Evolutionary conservation across 2,888 invertebrate species (phyloP).

Genomic region (Eugnorisma glareosa): DNA sequence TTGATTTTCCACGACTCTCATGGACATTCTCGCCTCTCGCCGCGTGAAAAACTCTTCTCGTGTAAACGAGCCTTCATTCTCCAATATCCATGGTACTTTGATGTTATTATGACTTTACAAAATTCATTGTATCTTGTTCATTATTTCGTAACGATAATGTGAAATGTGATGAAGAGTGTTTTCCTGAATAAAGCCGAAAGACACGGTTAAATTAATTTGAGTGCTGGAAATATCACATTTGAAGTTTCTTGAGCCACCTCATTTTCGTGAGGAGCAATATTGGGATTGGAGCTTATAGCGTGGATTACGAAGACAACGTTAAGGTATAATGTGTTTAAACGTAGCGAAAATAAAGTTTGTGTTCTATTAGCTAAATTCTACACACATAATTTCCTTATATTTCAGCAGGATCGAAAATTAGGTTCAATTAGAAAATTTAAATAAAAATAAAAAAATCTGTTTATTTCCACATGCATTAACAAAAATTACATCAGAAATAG

Average conservation of each 20-base stretch:
- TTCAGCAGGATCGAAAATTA: background rate
- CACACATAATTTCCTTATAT: background rate
- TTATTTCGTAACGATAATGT: slow-evolving; percentile 41
- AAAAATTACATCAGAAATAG: too few relatives aligned
- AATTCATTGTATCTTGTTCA: slow-evolving; percentile 39
- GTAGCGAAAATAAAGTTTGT: background rate
- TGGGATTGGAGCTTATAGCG: slow-evolving; percentile 27
- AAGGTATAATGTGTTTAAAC: slow-evolving; percentile 11
- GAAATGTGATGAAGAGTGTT: slow-evolving; percentile 30
- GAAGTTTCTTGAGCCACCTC: slow-evolving; percentile 31
- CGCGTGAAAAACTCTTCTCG: background rate
- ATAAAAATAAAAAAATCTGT: too few relatives aligned
- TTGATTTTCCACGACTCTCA: background rate
- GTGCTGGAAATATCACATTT: slow-evolving; percentile 25
- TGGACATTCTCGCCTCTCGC: background rate
- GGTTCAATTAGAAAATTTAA: background rate
- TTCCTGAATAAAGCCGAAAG: slow-evolving; percentile 36
- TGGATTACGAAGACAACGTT: slow-evolving; percentile 9
- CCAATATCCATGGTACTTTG: slow-evolving; percentile 23
- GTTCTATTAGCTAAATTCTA: background rate
- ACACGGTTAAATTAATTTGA: slow-evolving; percentile 49
- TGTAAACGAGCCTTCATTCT: slow-evolving; percentile 15
- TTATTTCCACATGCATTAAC: too few relatives aligned
- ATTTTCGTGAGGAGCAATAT: slow-evolving; percentile 27
- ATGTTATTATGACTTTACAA: slow-evolving; percentile 45